Evolutionary conservation across 2,888 invertebrate genomes (phyloP).

Genomic region (Iselma pallidipennis): DNA sequence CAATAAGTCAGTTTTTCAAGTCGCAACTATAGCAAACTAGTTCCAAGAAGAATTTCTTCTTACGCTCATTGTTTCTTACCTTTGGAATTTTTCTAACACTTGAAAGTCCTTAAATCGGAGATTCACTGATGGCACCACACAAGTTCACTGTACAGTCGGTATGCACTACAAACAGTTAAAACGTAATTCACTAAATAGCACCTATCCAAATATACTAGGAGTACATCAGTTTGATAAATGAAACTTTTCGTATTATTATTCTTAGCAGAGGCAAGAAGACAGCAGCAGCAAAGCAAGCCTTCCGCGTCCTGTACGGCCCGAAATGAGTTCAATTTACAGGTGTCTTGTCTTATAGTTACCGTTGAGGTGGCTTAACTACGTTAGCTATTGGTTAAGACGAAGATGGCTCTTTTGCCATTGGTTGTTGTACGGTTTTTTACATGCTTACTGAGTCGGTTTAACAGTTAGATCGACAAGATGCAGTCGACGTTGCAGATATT

Average conservation of each 20-base stretch:
- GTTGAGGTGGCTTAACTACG: conserved; percentile 43
- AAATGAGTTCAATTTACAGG: conserved; percentile 52
- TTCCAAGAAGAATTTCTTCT: too few species aligned
- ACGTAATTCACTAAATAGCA: too few species aligned
- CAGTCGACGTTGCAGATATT: conserved; percentile 30
- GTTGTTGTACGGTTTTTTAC: conserved; percentile 43
- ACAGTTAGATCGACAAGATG: conserved; percentile 45
- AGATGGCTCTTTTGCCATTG: conserved; percentile 45
- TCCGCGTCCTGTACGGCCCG: conserved; percentile 45
- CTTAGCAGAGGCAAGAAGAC: too few species aligned
- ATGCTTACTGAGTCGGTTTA: conserved; percentile 42
- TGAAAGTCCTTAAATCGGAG: conserved; percentile 31
- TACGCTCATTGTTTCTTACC: too few species aligned
- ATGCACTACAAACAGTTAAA: too few species aligned
- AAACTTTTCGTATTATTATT: too few species aligned
- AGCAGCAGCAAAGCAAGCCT: too few species aligned
- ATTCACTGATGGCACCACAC: conserved; percentile 39
- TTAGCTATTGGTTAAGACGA: conserved; percentile 49
- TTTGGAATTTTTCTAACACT: conserved; percentile 6
- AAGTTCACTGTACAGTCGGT: too few species aligned
- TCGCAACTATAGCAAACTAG: too few species aligned
- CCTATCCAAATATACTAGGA: too few species aligned
- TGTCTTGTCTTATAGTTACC: conserved; percentile 52
- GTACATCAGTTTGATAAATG: too few species aligned
- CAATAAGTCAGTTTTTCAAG: too few species aligned